Percentiles rank a stretch among this genome's conserved stretches.
Conservation (phyloP, 2,113 vertebrate genomes). For the rabbit (Oryctolagus cuniculus) region DNA sequence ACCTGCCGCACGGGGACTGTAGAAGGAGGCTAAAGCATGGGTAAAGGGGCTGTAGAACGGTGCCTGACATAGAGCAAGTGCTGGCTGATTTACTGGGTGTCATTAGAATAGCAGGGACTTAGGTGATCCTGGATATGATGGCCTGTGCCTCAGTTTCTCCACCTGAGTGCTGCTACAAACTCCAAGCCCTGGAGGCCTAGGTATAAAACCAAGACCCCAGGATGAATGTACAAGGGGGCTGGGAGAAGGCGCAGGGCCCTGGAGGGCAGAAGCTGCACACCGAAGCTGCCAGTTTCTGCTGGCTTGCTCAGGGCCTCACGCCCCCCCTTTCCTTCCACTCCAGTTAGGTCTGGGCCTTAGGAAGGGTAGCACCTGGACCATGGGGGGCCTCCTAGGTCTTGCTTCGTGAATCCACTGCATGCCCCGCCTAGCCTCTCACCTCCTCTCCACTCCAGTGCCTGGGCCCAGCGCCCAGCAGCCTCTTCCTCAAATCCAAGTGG, state of each 20-base stretch:
- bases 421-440: not conserved
- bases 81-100: not conserved
- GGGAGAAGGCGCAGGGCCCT: constrained; percentile 21
- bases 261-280: not conserved
- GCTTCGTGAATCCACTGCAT: not conserved
- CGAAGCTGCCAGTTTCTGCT: not conserved
- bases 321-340: not conserved
- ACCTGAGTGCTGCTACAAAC: not conserved
- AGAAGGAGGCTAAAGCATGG: not conserved
- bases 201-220: constrained; percentile 24
- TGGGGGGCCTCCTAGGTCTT: not conserved
- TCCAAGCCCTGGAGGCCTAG: not conserved
- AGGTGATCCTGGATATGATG: not conserved
- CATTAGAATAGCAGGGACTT: constrained; percentile 7
- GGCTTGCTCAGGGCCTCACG: not conserved
- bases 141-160: constrained; percentile 43
- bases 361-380: not conserved
- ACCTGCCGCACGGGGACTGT: not conserved
- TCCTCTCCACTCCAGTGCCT: not conserved
- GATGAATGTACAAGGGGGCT: not conserved
- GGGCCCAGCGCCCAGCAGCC: not conserved
- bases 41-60: not conserved
- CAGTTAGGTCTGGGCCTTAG: not conserved
- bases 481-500: not conserved
- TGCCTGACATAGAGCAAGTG: not conserved